phyloP scores from a whole-genome alignment of 2,113 vertebrate species.

The Ornithorhynchus anatinus region DNA sequence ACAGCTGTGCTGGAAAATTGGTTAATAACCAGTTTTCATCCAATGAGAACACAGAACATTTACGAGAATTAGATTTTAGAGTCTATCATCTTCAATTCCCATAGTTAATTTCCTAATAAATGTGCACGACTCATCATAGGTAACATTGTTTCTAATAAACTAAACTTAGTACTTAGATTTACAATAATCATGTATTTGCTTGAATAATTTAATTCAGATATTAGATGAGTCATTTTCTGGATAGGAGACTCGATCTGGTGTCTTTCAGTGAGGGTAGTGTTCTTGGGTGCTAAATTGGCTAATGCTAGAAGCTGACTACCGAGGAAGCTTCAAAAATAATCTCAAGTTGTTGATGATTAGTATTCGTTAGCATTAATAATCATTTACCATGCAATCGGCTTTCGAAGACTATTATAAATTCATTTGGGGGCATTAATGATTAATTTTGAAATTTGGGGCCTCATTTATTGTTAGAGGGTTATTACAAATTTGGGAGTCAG shows the following conservation, averaged over 20 bases:
- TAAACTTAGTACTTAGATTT: slow-evolving; percentile 20
- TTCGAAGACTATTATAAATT: neutral
- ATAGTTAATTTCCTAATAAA: slow-evolving; percentile 40
- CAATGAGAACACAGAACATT: slow-evolving; percentile 46
- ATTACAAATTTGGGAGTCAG: slow-evolving; percentile 54
- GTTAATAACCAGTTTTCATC: slow-evolving; percentile 60
- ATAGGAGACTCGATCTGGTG: slow-evolving; percentile 11
- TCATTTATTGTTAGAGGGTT: slow-evolving; percentile 11
- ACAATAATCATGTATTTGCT: neutral
- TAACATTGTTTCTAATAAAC: neutral
- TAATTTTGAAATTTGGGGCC: slow-evolving; percentile 37
- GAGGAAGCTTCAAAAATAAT: slow-evolving; percentile 33
- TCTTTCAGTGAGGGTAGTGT: slow-evolving; percentile 3
- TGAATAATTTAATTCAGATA: slow-evolving; percentile 8
- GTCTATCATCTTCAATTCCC: slow-evolving; percentile 45
- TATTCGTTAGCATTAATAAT: slow-evolving; percentile 27
- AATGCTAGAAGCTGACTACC: slow-evolving; percentile 42
- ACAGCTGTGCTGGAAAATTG: slow-evolving; percentile 62
- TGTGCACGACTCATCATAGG: neutral
- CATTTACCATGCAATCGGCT: slow-evolving; percentile 22
- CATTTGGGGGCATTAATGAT: slow-evolving; percentile 13
- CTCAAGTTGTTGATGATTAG: too few relatives aligned
- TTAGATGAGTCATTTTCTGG: slow-evolving; percentile 18
- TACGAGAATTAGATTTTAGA: slow-evolving; percentile 65
- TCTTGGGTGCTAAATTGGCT: slow-evolving; percentile 44